Evolutionary conservation across 2,888 invertebrate genomes (phyloP).

Genomic region (Syrphus vitripennis): DNA sequence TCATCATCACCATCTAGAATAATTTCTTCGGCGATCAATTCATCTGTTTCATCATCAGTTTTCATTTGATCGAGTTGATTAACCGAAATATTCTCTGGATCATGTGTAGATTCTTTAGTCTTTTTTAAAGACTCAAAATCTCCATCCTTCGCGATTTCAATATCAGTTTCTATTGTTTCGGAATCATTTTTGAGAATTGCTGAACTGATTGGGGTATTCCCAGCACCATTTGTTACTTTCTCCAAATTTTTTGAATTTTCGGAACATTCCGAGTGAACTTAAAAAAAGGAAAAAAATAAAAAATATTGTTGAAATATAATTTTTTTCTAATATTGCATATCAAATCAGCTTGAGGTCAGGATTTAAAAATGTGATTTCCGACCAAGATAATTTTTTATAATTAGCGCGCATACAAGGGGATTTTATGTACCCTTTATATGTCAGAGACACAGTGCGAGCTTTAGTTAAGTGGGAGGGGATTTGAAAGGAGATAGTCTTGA

Average conservation of each 20-base stretch:
- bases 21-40: background rate
- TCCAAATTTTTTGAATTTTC: background rate
- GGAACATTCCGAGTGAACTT: background rate
- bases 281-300: background rate
- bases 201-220: background rate
- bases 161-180: background rate
- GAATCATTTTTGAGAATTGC: background rate
- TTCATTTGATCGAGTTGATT: background rate
- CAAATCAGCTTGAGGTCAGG: too few species aligned
- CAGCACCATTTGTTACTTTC: background rate
- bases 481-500: too few species aligned
- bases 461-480: too few species aligned
- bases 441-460: too few species aligned
- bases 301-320: too few species aligned
- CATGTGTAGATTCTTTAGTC: background rate
- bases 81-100: background rate
- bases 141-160: background rate
- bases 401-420: too few species aligned
- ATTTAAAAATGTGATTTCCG: too few species aligned
- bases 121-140: background rate
- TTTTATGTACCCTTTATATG: too few species aligned
- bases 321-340: too few species aligned
- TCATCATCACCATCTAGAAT: background rate
- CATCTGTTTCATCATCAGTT: background rate
- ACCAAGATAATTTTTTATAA: too few species aligned